Conservation (phyloP, 1,140 invertebrate genomes). For the Coptotermes formosanus region DNA sequence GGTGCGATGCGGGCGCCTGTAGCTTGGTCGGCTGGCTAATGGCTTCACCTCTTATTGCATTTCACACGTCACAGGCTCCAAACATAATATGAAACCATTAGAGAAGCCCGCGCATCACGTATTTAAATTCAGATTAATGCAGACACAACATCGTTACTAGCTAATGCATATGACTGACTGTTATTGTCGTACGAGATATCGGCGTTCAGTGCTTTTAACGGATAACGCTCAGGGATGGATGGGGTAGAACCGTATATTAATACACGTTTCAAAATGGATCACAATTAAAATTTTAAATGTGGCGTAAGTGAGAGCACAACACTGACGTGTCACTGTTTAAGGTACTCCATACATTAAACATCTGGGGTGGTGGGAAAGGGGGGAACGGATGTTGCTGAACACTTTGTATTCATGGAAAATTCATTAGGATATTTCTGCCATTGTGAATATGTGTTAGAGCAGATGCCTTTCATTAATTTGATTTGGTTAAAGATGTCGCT, state of each 20-base stretch:
- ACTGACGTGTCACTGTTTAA: background rate
- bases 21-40: background rate
- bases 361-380: background rate
- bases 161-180: background rate
- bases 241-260: background rate
- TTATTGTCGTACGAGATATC: background rate
- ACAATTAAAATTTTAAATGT: slow-evolving; percentile 10
- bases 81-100: background rate
- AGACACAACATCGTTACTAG: background rate
- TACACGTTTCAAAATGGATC: background rate
- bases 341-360: background rate
- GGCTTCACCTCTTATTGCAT: slow-evolving; percentile 10
- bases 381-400: background rate
- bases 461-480: background rate
- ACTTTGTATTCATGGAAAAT: background rate
- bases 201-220: background rate
- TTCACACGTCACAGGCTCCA: background rate
- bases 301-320: background rate
- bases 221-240: background rate
- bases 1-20: background rate
- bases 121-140: background rate
- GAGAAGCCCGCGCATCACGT: background rate
- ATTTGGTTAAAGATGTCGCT: background rate
- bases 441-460: background rate
- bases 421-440: background rate